Evolutionary conservation across 2,888 invertebrate genomes (phyloP), one percentile per base, ranked within the genome.

Genomic region (Allolobophora icterica): DNA sequence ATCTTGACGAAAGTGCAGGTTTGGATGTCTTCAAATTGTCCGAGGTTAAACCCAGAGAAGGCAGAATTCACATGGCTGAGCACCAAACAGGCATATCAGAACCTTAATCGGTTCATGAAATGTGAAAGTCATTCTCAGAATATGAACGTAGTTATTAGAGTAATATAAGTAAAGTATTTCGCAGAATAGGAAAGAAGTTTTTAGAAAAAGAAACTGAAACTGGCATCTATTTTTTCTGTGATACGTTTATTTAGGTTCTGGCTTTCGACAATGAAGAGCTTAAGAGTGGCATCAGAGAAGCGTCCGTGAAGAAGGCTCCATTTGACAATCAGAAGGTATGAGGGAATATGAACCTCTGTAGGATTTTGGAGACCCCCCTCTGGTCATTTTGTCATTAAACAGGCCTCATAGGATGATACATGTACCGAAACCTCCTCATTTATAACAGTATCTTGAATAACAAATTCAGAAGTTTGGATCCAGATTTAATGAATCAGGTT

Each of bases 241-340:
- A 24, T 52, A 24, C 21, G 19, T 24, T 52, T 71, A 3, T 71
- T 71, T 71, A 95, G 95, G 95, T 95, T 15, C 93, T 95, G 91
- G 91, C 93, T 89, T 94, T 94, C 93, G 94, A 95, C 91, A 94
- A 94, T 58, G 94, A 95, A 91, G 95, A 95, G 91, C 93, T 96
- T 91, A 94, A 92, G 19, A 89, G 58, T 34, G 87, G 89, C n/a
- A 83, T 92, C 34, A 90, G 92, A 90, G 94, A 94, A 17, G 95
- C 95, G 13, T 92, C 92, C 35, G 95, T 95, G 15, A 95, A 94
- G 91, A 96, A 96, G 93, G 95, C 95, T 92, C 94, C 95, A 33
- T 94, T 93, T 91, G 93, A 93, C 42, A 95, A 94, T 92, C 94
- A 94, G 91, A 94, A 94, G 92, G 95, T 95, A 91, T 91, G 93